phyloP scores from a whole-genome alignment of 2,113 vertebrate genomes.

The Lanius ludovicianus region DNA sequence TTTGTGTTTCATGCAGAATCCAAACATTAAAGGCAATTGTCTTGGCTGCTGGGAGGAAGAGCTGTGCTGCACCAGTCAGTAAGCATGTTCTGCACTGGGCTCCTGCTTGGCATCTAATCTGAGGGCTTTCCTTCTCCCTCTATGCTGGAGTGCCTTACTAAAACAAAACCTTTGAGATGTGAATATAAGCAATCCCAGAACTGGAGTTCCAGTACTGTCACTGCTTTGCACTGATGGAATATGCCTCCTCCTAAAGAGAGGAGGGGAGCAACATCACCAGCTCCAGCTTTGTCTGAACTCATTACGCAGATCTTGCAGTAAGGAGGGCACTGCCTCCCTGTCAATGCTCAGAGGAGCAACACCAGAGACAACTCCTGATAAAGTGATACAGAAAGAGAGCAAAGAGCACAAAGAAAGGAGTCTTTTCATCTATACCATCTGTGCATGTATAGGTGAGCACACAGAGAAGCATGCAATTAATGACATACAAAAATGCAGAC shows the following conservation, averaged over 20 bases:
- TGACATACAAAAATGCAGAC: neutral
- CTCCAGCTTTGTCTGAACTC: neutral
- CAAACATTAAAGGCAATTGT: neutral
- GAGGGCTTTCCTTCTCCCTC: neutral
- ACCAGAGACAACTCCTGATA: neutral
- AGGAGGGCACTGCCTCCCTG: neutral
- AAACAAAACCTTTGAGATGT: neutral
- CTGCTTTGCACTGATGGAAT: neutral
- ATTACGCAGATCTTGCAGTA: neutral
- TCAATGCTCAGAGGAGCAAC: neutral
- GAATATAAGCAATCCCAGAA: neutral
- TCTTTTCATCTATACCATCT: neutral
- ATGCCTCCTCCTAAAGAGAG: neutral
- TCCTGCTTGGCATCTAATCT: neutral
- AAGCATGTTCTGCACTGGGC: neutral
- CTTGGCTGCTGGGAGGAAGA: neutral
- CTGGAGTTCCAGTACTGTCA: neutral
- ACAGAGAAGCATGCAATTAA: neutral
- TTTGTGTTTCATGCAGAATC: neutral
- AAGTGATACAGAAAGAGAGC: neutral
- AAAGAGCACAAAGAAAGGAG: neutral
- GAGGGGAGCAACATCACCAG: neutral
- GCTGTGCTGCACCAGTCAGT: neutral
- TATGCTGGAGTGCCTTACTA: neutral
- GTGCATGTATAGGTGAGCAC: rapidly evolving